phyloP scores from a whole-genome alignment of 2,797 vertebrate genomes.

The Synanceia verrucosa region DNA sequence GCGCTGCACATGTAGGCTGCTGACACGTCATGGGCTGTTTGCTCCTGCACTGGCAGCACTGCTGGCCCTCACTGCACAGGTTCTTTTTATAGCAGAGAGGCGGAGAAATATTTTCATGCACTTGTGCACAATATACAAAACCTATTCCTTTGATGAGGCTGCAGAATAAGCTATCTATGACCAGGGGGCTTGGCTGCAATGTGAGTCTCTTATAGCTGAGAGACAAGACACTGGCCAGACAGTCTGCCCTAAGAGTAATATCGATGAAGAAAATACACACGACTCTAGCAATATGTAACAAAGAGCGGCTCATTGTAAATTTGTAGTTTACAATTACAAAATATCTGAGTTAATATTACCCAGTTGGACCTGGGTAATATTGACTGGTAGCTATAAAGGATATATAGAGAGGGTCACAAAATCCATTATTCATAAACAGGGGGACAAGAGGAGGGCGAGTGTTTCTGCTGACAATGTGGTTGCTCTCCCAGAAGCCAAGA shows the following conservation, averaged over 20 bases:
- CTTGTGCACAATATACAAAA: conserved; percentile 24
- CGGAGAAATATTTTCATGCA: conserved; percentile 36
- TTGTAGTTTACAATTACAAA: conserved; percentile 45
- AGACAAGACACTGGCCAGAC: conserved; percentile 42
- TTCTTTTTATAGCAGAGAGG: conserved; percentile 40
- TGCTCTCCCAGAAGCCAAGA: conserved; percentile 52
- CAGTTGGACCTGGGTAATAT: conserved; percentile 45
- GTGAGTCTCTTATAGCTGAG: conserved; percentile 26
- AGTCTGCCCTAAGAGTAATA: conserved; percentile 31
- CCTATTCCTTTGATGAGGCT: conserved; percentile 51
- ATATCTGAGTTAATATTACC: conserved; percentile 9
- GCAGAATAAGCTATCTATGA: conserved; percentile 51
- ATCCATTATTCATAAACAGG: conserved; percentile 78
- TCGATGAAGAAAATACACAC: conserved; percentile 33
- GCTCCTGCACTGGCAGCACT: conserved; percentile 42
- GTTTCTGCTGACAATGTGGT: conserved; percentile 74
- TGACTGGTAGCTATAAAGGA: conserved; percentile 50
- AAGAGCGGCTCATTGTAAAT: conserved; percentile 31
- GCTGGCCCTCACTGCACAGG: conserved; percentile 32
- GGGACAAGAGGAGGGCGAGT: conserved; percentile 62
- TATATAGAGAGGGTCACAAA: conserved; percentile 63
- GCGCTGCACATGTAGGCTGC: conserved; percentile 55
- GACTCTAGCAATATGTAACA: conserved; percentile 37
- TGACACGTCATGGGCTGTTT: conserved; percentile 59
- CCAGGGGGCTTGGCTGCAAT: conserved; percentile 35